Conservation (phyloP, 2,888 invertebrate genomes). For the Molorchus minor region DNA sequence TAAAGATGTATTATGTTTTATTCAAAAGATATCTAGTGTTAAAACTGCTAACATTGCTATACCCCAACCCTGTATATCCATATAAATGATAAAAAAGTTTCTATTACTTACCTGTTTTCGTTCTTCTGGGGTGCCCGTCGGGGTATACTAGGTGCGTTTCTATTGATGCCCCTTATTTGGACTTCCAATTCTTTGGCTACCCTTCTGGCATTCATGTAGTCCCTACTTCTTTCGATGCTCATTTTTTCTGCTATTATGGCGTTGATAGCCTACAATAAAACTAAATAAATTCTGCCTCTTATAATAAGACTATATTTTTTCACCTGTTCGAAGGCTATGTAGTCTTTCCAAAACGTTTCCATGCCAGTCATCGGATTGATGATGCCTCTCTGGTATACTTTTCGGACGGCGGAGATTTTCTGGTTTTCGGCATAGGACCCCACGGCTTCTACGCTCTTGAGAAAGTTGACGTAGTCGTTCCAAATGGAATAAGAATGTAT, state of each 20-base stretch:
- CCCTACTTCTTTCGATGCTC: constrained; percentile 94
- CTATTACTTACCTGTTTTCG: constrained; percentile 78
- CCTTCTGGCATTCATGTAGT: constrained; percentile 96
- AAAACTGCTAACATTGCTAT: no score
- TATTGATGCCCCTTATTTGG: constrained; percentile 92
- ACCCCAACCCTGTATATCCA: no score
- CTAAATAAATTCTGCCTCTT: neutral
- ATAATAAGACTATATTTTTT: neutral
- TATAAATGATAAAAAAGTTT: neutral
- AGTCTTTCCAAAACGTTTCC: constrained; percentile 97
- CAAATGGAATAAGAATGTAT: constrained; percentile 96
- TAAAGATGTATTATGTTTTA: no score
- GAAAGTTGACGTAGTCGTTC: constrained; percentile 96
- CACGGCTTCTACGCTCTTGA: constrained; percentile 95
- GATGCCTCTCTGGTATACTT: constrained; percentile 95
- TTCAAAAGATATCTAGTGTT: no score
- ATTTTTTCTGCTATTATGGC: constrained; percentile 94
- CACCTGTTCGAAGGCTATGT: constrained; percentile 92
- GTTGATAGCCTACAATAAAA: constrained; percentile 65
- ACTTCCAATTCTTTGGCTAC: constrained; percentile 97
- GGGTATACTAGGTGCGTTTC: constrained; percentile 97
- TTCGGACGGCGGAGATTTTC: constrained; percentile 96
- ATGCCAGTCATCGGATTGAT: constrained; percentile 97
- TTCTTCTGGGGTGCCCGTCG: constrained; percentile 88
- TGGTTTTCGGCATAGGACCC: constrained; percentile 99